Evolutionary conservation across 2,888 invertebrate species (phyloP).

Genomic region (Choreutis nemorana): DNA sequence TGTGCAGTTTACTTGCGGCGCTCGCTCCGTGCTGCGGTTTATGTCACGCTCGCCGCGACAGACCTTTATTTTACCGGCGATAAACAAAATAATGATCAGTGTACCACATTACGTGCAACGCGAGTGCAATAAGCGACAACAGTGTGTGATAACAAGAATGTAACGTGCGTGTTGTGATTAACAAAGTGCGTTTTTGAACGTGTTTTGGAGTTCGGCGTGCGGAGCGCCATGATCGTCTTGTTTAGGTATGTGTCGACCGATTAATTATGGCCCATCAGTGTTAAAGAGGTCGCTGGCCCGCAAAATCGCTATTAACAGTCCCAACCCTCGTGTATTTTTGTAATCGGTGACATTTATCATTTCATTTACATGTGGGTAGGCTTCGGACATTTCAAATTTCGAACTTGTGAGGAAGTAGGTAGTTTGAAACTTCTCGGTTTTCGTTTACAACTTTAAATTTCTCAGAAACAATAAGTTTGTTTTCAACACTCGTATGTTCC

Average conservation of each 20-base stretch:
- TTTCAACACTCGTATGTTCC: too few relatives aligned
- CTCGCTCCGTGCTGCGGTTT: slow-evolving; percentile 33
- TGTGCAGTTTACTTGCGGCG: slow-evolving; percentile 56
- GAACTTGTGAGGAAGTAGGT: too few relatives aligned
- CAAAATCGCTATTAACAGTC: slow-evolving; percentile 32
- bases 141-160: slow-evolving; percentile 61
- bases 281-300: slow-evolving; percentile 48
- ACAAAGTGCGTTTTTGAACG: slow-evolving; percentile 45
- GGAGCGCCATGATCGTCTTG: slow-evolving; percentile 52
- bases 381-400: too few relatives aligned
- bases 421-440: too few relatives aligned
- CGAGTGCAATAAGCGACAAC: slow-evolving; percentile 57
- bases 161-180: slow-evolving; percentile 59
- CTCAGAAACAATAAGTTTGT: too few relatives aligned
- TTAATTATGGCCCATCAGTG: slow-evolving; percentile 59
- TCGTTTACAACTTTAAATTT: too few relatives aligned
- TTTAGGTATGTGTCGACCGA: slow-evolving; percentile 59
- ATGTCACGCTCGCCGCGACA: slow-evolving; percentile 30
- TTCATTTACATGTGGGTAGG: slow-evolving; percentile 17
- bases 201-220: slow-evolving; percentile 52
- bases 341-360: slow-evolving; percentile 38
- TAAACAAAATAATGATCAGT: slow-evolving; percentile 62
- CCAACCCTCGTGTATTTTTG: slow-evolving; percentile 35
- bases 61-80: slow-evolving; percentile 49
- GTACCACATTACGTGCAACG: slow-evolving; percentile 52